Conservation (phyloP, 2,113 vertebrate genomes). For the Stigmatopora nigra region DNA sequence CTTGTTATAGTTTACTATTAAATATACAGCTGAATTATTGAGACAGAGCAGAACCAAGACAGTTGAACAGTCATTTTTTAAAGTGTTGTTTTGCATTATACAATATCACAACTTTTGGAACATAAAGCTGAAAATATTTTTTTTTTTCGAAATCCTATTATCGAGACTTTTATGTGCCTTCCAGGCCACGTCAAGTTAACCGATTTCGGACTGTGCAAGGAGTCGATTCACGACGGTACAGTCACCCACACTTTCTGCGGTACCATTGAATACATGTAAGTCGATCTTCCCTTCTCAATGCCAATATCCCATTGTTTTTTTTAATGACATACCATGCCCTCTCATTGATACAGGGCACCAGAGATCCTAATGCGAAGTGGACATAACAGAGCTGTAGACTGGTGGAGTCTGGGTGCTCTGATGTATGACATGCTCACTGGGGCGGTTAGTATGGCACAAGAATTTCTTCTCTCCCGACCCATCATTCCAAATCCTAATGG, state of each 20-base stretch:
- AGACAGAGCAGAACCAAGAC: too few species aligned
- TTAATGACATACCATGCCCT: neutral
- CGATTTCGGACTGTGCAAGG: constrained; percentile 97
- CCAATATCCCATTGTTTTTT: neutral
- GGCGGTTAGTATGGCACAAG: constrained; percentile 80
- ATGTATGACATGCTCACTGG: constrained; percentile 99
- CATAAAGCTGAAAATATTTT: neutral
- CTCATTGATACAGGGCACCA: constrained; percentile 77
- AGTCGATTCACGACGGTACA: constrained; percentile 97
- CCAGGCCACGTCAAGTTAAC: constrained; percentile 95
- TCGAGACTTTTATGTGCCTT: constrained; percentile 6
- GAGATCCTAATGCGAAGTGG: constrained; percentile 98
- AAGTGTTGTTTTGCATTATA: too few species aligned
- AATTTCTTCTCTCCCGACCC: neutral
- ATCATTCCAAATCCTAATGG: neutral
- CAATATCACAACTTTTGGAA: too few species aligned
- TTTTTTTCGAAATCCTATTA: neutral
- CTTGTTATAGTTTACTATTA: too few species aligned
- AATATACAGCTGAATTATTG: too few species aligned
- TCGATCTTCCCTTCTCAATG: neutral
- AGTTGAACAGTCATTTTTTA: too few species aligned
- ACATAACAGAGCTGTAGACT: constrained; percentile 97
- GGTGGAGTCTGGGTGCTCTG: constrained; percentile 99
- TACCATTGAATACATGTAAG: constrained; percentile 99
- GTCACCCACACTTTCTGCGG: constrained; percentile 99